Evolutionary conservation across 2,888 invertebrate genomes (phyloP).

Genomic region (Druceiella hillmani): DNA sequence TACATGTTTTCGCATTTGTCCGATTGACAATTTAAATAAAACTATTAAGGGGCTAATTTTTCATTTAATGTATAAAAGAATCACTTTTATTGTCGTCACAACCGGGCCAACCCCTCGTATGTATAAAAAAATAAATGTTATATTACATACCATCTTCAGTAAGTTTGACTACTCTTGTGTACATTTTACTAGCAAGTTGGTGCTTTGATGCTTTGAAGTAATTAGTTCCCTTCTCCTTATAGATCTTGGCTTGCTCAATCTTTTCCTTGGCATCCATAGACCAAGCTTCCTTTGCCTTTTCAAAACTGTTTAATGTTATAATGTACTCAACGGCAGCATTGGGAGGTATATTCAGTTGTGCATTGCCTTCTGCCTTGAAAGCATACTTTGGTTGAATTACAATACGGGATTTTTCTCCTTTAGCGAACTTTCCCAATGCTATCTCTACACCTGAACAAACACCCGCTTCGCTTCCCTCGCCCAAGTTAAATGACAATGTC

Average conservation of each 20-base stretch:
- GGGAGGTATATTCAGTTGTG: conserved; percentile 69
- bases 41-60: too few species aligned
- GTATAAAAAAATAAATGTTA: conserved; percentile 9
- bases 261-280: conserved; percentile 74
- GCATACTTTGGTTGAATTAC: conserved; percentile 74
- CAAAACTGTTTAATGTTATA: conserved; percentile 78
- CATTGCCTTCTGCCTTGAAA: conserved; percentile 66
- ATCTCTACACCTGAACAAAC: conserved; percentile 78
- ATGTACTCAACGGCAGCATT: conserved; percentile 74
- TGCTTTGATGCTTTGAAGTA: conserved; percentile 82
- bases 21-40: too few species aligned
- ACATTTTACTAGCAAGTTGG: conserved; percentile 77
- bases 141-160: conserved; percentile 41
- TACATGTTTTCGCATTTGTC: too few species aligned
- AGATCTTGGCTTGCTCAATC: conserved; percentile 71
- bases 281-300: conserved; percentile 79
- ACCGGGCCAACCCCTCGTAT: too few species aligned
- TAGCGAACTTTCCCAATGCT: conserved; percentile 74
- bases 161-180: conserved; percentile 67
- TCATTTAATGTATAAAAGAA: too few species aligned
- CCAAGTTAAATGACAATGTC: conserved; percentile 75
- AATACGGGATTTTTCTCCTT: conserved; percentile 71
- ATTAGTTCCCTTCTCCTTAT: conserved; percentile 86
- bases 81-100: too few species aligned
- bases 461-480: conserved; percentile 74